Evolutionary conservation across 37 sponge, comb jelly and placozoan genomes (phyloP).

Genomic region (Mnemiopsis leidyi): DNA sequence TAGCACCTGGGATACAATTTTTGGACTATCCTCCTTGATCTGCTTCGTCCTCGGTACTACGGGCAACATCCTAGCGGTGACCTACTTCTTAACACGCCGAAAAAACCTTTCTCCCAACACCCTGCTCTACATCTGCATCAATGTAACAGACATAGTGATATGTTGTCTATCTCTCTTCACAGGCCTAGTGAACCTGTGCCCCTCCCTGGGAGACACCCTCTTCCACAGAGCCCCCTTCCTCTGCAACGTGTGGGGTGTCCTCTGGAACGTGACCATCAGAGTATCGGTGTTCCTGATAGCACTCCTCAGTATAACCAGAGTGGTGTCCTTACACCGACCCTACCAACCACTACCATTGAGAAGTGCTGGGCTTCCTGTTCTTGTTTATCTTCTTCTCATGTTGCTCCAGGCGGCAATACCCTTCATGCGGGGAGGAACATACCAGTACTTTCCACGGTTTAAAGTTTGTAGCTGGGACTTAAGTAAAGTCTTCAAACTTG

Average conservation of each 20-base stretch:
- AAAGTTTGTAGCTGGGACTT: slow-evolving; percentile 2
- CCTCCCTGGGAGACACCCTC: not conserved
- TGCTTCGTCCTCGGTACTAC: slow-evolving; percentile 29
- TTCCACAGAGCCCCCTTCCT: not conserved
- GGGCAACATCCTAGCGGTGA: slow-evolving; percentile 28
- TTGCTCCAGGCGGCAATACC: not conserved
- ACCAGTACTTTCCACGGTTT: not conserved
- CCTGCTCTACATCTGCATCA: slow-evolving; percentile 32
- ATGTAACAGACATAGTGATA: slow-evolving; percentile 14
- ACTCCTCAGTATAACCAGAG: not conserved
- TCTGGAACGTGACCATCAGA: slow-evolving; percentile 31
- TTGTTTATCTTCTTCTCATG: not conserved
- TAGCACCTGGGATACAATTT: not conserved
- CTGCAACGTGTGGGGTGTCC: slow-evolving; percentile 25
- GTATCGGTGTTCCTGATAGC: slow-evolving; percentile 27
- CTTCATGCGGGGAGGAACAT: not conserved
- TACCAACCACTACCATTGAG: not conserved
- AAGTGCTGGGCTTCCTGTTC: not conserved
- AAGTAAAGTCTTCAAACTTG: not conserved
- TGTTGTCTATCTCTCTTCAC: slow-evolving; percentile 2
- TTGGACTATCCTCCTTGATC: not conserved
- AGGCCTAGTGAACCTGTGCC: not conserved
- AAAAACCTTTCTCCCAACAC: not conserved
- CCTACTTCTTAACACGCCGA: not conserved
- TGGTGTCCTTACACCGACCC: not conserved